These are phyloP conservation scores for Drosophila tanythrix DNA, from an alignment of 2,888 invertebrate genomes.

Conservation along the genomic window DNA sequence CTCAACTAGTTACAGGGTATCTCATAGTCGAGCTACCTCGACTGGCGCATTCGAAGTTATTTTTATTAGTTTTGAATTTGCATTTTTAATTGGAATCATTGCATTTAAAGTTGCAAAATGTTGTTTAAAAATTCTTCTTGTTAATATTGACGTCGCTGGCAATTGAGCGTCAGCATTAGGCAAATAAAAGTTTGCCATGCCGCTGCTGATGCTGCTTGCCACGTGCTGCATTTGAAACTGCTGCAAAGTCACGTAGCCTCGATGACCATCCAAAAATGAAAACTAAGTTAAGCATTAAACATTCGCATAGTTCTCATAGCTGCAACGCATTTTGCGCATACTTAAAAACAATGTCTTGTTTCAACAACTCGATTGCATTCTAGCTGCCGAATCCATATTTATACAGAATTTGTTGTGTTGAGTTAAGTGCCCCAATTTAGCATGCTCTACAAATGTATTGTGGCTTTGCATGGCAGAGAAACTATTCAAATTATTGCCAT, in stretches of 20 bases:
- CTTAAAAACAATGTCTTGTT: slow-evolving; percentile 2
- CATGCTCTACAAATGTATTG: background rate
- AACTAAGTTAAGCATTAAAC: slow-evolving; percentile 47
- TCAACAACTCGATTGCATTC: slow-evolving; percentile 31
- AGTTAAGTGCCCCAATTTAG: background rate
- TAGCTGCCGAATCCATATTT: background rate
- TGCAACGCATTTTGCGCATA: slow-evolving; percentile 37
- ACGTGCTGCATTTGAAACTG: slow-evolving; percentile 57
- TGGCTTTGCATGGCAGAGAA: background rate
- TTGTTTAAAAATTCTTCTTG: slow-evolving; percentile 5
- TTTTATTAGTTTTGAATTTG: background rate
- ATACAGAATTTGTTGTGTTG: background rate
- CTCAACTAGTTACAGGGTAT: background rate
- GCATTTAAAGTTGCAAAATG: background rate
- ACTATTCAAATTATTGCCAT: background rate
- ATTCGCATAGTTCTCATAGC: slow-evolving; percentile 22
- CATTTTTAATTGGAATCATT: background rate
- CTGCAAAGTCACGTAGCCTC: slow-evolving; percentile 62
- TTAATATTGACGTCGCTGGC: slow-evolving; percentile 53
- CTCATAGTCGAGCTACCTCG: background rate
- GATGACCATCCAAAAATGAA: slow-evolving; percentile 40
- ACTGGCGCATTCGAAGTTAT: background rate
- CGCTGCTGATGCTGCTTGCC: slow-evolving; percentile 22
- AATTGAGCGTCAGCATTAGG: slow-evolving; percentile 20
- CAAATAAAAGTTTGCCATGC: slow-evolving; percentile 45